Evolutionary conservation across 2,113 vertebrate genomes (phyloP).

Genomic region (Eolophus roseicapilla): DNA sequence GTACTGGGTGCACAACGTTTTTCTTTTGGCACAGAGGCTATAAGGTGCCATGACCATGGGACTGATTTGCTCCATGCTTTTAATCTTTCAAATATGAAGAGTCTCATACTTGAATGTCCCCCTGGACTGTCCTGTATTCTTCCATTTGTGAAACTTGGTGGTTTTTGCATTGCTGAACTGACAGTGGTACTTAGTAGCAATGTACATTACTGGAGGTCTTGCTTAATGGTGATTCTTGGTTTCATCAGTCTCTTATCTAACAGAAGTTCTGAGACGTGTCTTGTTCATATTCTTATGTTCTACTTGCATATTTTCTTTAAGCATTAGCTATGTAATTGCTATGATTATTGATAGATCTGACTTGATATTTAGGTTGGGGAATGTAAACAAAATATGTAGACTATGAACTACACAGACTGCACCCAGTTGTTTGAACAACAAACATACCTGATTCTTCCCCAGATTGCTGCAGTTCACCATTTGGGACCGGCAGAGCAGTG

Average conservation of each 20-base stretch:
- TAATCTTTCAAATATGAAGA: neutral
- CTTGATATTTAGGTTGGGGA: neutral
- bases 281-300: neutral
- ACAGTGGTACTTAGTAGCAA: neutral
- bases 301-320: neutral
- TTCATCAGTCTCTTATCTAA: neutral
- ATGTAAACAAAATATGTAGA: neutral
- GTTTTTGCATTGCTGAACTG: neutral
- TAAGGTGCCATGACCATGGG: neutral
- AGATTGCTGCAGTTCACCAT: neutral
- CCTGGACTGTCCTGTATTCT: neutral
- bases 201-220: neutral
- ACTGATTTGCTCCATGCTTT: neutral
- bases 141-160: neutral
- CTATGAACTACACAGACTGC: neutral
- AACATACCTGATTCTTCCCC: neutral
- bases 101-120: neutral
- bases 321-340: neutral
- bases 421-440: neutral
- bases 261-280: neutral
- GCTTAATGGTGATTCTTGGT: neutral
- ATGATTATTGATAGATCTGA: neutral
- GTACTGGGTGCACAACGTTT: neutral
- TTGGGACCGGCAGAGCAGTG: neutral
- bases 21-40: neutral